Base-by-base conservation (phyloP, 1,140 invertebrate species). In the Penaeus indicus region DNA sequence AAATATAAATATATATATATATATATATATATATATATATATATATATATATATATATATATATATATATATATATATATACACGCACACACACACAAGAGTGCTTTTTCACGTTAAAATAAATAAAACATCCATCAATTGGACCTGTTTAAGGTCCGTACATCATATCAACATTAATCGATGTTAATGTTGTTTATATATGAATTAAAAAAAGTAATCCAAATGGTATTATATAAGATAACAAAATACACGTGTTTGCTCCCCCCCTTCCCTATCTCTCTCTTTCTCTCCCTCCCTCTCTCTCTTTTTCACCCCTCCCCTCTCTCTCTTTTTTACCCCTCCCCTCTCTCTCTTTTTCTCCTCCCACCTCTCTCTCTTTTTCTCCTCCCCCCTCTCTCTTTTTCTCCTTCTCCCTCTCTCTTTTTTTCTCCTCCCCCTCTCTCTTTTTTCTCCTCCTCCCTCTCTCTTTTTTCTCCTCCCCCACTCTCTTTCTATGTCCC, bases 11-110 rank as follows among this genome's bases (percentile, higher is more conserved):
- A 72, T n/a, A 72, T n/a, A 72, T 72, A 72, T 72, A 72, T 72
- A 72, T 72, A 72, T 72, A 72, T 72, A n/a, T 72, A n/a, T 72
- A 72, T 72, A 72, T 72, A 72, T 72, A 72, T 72, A 72, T 72
- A 72, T 72, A 72, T 72, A 72, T 72, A 72, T 72, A 72, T 72
- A 72, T 72, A 22, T 72, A 72, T 72, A 72, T 72, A 72, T 72
- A 72, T 72, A 72, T 72, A 22, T 72, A 72, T 72, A 72, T 72
- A 72, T 25, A 72, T 72, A 72, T 4, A 72, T 72, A 75, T 2
- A 75, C 25, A 75, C 25, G 32, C 8, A 75, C 38, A 75, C 8
- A 75, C 5, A 75, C 25, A 38, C 8, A 19, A 32, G 32, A 32
- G 32, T 32, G 32, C n/a, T 32, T 32, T 32, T 32, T 32, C 32